Evolutionary conservation across 2,888 invertebrate species (phyloP).

Genomic region (Branchellion lobata): DNA sequence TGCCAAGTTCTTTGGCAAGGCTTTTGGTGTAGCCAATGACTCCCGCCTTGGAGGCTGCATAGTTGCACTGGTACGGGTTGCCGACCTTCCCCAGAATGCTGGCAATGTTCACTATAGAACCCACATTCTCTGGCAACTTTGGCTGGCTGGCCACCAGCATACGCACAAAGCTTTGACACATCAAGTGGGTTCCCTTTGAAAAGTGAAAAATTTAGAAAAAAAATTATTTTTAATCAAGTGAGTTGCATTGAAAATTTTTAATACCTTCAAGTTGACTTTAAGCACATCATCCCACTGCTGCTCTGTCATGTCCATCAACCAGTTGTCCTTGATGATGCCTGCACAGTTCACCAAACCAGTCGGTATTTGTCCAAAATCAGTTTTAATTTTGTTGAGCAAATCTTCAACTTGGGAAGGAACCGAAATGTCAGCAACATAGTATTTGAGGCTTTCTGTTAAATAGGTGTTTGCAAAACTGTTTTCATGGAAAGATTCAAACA

Average conservation of each 20-base stretch:
- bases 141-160: neutral
- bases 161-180: conserved; percentile 2
- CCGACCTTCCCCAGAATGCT: conserved; percentile 21
- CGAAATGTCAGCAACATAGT: conserved; percentile 1
- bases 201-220: too few species aligned
- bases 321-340: neutral
- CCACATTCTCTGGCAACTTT: neutral
- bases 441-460: neutral
- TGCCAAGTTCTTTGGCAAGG: conserved; percentile 1
- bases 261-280: conserved; percentile 19
- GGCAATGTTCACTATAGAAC: conserved; percentile 26
- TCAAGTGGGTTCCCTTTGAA: conserved; percentile 16
- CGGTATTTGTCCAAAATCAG: neutral
- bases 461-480: neutral
- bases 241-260: neutral
- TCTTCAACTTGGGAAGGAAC: neutral
- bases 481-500: too few species aligned
- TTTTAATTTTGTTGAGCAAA: neutral
- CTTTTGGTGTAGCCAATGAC: conserved; percentile 27
- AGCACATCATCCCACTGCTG: conserved; percentile 29
- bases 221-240: too few species aligned
- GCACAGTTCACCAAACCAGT: conserved; percentile 11
- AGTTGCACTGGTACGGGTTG: neutral
- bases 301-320: conserved; percentile 6
- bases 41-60: conserved; percentile 33